A percentile compares a stretch with the other conserved stretches of the same genome.
These are phyloP conservation scores for Myotis brandtii DNA, from an alignment of 2,113 vertebrate species.

Conservation along the genomic window DNA sequence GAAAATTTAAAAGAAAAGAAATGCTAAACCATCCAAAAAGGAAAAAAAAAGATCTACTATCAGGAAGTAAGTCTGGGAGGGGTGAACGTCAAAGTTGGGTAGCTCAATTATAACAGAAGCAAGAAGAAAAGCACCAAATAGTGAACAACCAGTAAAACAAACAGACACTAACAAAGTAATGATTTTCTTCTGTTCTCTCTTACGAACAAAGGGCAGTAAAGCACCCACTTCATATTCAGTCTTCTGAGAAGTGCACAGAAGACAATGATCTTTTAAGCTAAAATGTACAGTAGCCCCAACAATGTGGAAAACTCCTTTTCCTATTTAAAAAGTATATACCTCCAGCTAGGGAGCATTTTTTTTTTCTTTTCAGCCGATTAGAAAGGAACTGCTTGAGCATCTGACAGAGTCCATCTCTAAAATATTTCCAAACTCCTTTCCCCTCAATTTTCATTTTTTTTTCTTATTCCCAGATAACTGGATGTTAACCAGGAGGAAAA, in stretches of 20 bases:
- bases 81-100: neutral
- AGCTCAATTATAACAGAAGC: neutral
- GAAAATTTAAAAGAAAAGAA: neutral
- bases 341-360: neutral
- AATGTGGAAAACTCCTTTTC: neutral
- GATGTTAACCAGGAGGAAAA: constrained; percentile 50
- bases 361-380: neutral
- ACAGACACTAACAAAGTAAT: neutral
- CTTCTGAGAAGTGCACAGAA: neutral
- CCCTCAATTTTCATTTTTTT: neutral
- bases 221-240: neutral
- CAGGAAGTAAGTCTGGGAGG: neutral
- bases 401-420: neutral
- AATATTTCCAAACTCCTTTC: neutral
- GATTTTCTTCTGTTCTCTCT: neutral
- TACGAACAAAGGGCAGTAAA: neutral
- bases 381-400: constrained; percentile 23
- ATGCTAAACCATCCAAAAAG: neutral
- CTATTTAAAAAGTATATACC: neutral
- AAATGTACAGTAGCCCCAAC: neutral
- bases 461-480: constrained; percentile 5
- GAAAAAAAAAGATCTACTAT: neutral
- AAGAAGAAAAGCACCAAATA: neutral
- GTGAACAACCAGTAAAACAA: neutral
- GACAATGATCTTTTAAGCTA: neutral